Evolutionary conservation across 2,797 vertebrate genomes (phyloP), one percentile per base, ranked within the genome.

Genomic region (Myiothlypis coronata): DNA sequence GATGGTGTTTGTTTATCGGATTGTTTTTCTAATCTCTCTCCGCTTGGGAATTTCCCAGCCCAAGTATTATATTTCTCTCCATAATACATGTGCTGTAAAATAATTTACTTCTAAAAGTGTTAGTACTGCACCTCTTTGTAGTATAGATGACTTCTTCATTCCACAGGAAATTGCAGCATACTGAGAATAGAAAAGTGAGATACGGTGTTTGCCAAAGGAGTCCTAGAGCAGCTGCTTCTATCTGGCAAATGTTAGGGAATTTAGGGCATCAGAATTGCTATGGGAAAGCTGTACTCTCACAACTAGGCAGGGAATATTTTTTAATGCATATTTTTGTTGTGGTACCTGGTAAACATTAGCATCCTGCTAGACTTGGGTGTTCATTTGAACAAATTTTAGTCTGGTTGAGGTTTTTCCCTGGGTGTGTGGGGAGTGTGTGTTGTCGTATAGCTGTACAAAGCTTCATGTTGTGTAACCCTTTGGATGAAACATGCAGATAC

Each of bases 391-490:
- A 68, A 65, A 59, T 92, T 78, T 75, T 78, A 41, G 27, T 68
- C 76, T 78, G 59, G n/a, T 86, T 84, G 74, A 53, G 50, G 13
- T 86, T 95, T 88, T 90, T 56, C 27, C 34, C 55, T 63, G 90
- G 43, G 11, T 53, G 17, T 22, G 26, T 83, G 63, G 26, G 55
- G 63, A 69, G 30, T 2, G 1, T 65, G 6, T 78, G 67, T 81
- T 91, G 47, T 91, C 1, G 0, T 89, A 39, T 32, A 84, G 72
- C 91, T 90, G 32, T 91, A 44, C 81, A 87, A 93, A 91, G 37
- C 74, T 88, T 83, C 32, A 14, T 32, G 63, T 91, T 95, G 93
- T 91, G 59, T 94, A 95, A 95, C 65, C 3, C 60, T 94, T 93
- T 53, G 92, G 89, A 86, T 63, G 63, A 90, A 79, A 67, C 80